These are phyloP conservation scores for Atrina japonica DNA, from an alignment of 2,888 invertebrate genomes.

Conservation along the genomic window DNA sequence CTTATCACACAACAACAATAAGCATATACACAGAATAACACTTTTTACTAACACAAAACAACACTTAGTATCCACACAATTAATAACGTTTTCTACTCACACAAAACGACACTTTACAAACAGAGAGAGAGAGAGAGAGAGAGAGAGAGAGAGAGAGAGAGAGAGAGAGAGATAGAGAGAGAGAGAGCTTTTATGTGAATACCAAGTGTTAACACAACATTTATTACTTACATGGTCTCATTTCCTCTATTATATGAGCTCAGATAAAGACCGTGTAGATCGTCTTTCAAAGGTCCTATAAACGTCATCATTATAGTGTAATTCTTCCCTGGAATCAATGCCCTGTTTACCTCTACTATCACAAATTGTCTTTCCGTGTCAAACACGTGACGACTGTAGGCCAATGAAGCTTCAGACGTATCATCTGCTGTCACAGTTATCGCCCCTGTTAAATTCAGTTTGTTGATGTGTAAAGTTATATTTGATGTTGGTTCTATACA, in stretches of 20 bases:
- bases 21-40: too few relatives aligned
- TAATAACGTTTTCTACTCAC: too few relatives aligned
- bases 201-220: too few relatives aligned
- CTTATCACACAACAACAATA: too few relatives aligned
- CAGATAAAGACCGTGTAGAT: slow-evolving; percentile 67
- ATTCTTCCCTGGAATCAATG: slow-evolving; percentile 84
- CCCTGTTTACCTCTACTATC: slow-evolving; percentile 84
- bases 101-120: too few relatives aligned
- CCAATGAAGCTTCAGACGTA: slow-evolving; percentile 4
- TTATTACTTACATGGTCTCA: slow-evolving; percentile 65
- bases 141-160: too few relatives aligned
- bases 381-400: slow-evolving; percentile 36
- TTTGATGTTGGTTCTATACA: slow-evolving; percentile 53
- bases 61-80: too few relatives aligned
- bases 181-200: too few relatives aligned
- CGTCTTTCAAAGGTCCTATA: slow-evolving; percentile 85
- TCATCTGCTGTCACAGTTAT: slow-evolving; percentile 37
- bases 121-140: too few relatives aligned
- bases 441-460: slow-evolving; percentile 57
- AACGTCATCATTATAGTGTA: slow-evolving; percentile 87
- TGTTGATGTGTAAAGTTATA: slow-evolving; percentile 66
- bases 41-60: too few relatives aligned
- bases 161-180: too few relatives aligned
- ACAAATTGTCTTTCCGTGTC: slow-evolving; percentile 72
- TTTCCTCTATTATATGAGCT: slow-evolving; percentile 64